Percentiles rank a stretch among this genome's conserved stretches.
Evolutionary conservation across 1,140 invertebrate species (phyloP).

Genomic region (Drosophila pruinosa): DNA sequence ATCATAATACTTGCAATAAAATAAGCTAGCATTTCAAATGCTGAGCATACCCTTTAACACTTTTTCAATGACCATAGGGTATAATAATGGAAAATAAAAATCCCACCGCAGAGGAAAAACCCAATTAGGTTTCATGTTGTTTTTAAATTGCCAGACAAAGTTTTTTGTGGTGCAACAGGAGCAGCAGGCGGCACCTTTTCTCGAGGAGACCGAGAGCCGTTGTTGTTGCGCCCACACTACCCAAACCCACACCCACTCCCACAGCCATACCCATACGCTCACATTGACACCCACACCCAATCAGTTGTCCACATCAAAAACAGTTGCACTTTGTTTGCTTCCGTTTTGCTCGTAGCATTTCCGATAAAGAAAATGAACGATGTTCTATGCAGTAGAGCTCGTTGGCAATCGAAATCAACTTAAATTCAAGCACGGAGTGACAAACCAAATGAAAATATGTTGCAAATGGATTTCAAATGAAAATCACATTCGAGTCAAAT

Average conservation of each 20-base stretch:
- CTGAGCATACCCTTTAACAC: not conserved
- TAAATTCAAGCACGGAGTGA: not conserved
- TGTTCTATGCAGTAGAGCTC: not conserved
- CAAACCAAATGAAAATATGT: not conserved
- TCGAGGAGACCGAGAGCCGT: not conserved
- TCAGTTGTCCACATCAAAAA: not conserved
- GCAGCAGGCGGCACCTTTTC: not conserved
- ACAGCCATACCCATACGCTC: too few species aligned
- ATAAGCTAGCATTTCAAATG: not conserved
- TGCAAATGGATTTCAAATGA: not conserved
- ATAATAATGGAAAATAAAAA: not conserved
- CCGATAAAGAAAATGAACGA: not conserved
- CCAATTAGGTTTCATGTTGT: constrained; percentile 45
- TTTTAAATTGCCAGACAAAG: constrained; percentile 39
- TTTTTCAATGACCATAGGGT: not conserved
- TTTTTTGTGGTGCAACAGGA: constrained; percentile 5
- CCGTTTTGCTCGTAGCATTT: not conserved
- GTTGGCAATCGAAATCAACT: not conserved
- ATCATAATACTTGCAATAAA: too few species aligned
- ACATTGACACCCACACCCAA: not conserved
- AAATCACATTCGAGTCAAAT: constrained; percentile 1
- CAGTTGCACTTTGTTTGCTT: constrained; percentile 25
- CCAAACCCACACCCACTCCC: not conserved
- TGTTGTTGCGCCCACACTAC: not conserved
- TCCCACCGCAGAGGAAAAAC: constrained; percentile 22